Base-by-base conservation (phyloP, 1,140 invertebrate species). In the Saccostrea echinata region DNA sequence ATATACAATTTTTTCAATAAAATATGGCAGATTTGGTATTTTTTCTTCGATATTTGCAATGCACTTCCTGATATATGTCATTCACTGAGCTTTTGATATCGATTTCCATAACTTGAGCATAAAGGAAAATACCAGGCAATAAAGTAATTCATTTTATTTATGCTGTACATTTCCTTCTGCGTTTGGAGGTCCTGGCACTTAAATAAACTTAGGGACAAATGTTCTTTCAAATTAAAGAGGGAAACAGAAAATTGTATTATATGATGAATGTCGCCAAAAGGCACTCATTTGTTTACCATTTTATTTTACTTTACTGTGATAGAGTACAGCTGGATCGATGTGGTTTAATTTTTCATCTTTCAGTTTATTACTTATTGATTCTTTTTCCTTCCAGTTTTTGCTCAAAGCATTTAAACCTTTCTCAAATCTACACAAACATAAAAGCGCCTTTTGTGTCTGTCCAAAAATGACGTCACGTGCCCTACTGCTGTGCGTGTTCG, bases 381-480 rank as follows among this genome's bases (percentile, higher is more conserved):
- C 24, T n/a, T 12, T 71, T 71, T 30, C 30, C 24, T 1, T 30
- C 27, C 12, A 33, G 33, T 30, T 2, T 76, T 27, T 18, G 30
- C 68, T 76, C 24, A 16, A 24, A 76, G 68, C 68, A 30, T 76
- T 76, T 27, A 13, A 33, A 33, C 68, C 68, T 30, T 13, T 76
- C 8, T 76, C 16, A 16, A 27, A 30, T 76, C 68, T 35, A 30
- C 8, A 76, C 68, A 76, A 76, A 76, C 68, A 30, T 33, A 76
- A 76, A 76, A 76, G 43, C 68, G 27, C 68, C 68, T 76, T 76
- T 76, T 76, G 68, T 76, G 68, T 76, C 68, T 76, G 68, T 33
- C 16, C 11, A 27, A 76, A 24, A 76, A 33, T 76, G 68, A 76
- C 68, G 68, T 76, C 68, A 76, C 30, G 27, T 27, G 1, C 27